phyloP scores from a whole-genome alignment of 2,888 invertebrate genomes.

The Ethmia dodecea region DNA sequence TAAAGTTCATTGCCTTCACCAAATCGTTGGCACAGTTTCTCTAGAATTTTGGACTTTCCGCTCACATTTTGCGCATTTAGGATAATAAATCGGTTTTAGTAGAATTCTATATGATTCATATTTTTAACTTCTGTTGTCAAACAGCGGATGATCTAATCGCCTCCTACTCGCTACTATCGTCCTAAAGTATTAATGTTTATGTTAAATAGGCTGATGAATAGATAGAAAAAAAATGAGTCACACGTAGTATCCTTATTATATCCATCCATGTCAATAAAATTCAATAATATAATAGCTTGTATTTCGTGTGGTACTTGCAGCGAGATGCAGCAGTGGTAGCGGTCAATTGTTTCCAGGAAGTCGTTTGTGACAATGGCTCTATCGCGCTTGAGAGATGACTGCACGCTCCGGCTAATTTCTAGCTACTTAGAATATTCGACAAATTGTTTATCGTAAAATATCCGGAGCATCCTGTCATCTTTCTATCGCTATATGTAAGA shows the following conservation, averaged over 20 bases:
- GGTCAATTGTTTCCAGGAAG: slow-evolving; percentile 34
- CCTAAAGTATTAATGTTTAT: no score
- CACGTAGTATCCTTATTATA: no score
- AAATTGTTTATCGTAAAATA: no score
- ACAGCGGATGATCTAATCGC: slow-evolving; percentile 53
- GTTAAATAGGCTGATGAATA: no score
- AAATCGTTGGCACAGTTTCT: slow-evolving; percentile 9
- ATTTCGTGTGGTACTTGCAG: neutral
- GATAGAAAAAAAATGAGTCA: no score
- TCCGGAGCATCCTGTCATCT: no score
- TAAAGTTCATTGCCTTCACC: slow-evolving; percentile 30
- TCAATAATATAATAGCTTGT: no score
- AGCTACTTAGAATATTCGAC: no score
- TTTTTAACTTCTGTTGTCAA: slow-evolving; percentile 22
- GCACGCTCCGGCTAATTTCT: neutral
- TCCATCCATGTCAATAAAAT: no score
- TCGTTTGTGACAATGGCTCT: slow-evolving; percentile 34
- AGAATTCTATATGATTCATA: slow-evolving; percentile 23
- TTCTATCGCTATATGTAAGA: no score
- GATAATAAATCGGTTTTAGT: neutral
- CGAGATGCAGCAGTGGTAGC: slow-evolving; percentile 20
- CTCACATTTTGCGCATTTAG: no score
- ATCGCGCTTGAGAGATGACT: slow-evolving; percentile 24
- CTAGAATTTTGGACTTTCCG: no score
- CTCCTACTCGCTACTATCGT: slow-evolving; percentile 42